phyloP scores from a whole-genome alignment of 2,797 vertebrate species.

The Melanotaenia nigrans region DNA sequence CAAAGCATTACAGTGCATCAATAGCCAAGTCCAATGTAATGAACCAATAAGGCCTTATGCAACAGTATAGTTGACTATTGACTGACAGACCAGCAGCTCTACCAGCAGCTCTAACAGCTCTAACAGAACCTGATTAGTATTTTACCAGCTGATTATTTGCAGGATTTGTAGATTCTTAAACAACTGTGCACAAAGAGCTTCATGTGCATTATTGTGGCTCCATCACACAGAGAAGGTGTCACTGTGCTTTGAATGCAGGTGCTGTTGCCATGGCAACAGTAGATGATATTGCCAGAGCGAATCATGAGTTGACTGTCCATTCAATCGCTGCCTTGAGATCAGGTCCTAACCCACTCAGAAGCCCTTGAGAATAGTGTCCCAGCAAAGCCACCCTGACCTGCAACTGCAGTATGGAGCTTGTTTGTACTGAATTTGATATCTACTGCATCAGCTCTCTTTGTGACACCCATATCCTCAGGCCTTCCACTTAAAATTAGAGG shows the following conservation, averaged over 20 bases:
- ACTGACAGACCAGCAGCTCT: slow-evolving; percentile 27
- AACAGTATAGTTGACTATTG: slow-evolving; percentile 34
- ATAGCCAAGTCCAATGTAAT: slow-evolving; percentile 33
- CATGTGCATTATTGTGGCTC: background rate
- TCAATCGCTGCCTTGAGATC: slow-evolving; percentile 26
- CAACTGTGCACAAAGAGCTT: background rate
- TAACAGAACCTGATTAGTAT: slow-evolving; percentile 8
- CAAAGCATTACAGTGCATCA: slow-evolving; percentile 36
- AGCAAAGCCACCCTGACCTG: slow-evolving; percentile 16
- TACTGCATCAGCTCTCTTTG: slow-evolving; percentile 10
- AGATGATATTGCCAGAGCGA: slow-evolving; percentile 45
- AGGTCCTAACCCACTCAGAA: slow-evolving; percentile 54
- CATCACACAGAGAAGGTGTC: slow-evolving; percentile 26
- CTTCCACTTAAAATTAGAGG: slow-evolving; percentile 82
- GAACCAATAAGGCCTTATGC: slow-evolving; percentile 41
- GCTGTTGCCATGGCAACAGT: slow-evolving; percentile 68
- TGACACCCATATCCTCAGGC: slow-evolving; percentile 60
- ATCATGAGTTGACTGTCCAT: slow-evolving; percentile 38
- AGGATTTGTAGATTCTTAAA: background rate
- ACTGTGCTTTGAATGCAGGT: slow-evolving; percentile 49
- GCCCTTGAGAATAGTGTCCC: slow-evolving; percentile 27
- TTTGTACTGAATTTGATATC: slow-evolving; percentile 28
- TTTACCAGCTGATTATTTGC: slow-evolving; percentile 28
- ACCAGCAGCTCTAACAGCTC: background rate
- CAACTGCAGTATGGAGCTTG: slow-evolving; percentile 15